These are phyloP conservation scores for Saccostrea echinata DNA, from an alignment of 1,140 invertebrate genomes.

Conservation along the genomic window DNA sequence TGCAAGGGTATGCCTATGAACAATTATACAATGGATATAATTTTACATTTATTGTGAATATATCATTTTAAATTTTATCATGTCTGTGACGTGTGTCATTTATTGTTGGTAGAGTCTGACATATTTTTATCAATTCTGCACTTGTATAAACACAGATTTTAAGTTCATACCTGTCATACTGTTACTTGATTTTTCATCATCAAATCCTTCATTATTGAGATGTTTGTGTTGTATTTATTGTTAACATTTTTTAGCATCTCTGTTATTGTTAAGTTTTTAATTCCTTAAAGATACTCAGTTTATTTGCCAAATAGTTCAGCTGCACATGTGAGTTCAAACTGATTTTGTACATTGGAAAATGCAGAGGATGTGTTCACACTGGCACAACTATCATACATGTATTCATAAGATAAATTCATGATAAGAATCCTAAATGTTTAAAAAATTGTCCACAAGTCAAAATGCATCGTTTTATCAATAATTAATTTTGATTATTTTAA, in stretches of 20 bases:
- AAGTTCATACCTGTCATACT: background rate
- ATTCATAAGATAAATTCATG: no score
- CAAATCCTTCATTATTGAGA: background rate
- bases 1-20: no score
- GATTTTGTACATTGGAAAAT: background rate
- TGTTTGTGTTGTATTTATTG: background rate
- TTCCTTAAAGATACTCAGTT: conserved; percentile 6
- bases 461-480: no score
- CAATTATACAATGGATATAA: background rate
- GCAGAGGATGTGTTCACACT: background rate
- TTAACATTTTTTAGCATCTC: conserved; percentile 13
- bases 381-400: no score
- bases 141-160: background rate
- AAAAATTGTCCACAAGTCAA: no score
- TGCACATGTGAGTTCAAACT: background rate
- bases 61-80: background rate
- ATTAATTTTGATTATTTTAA: background rate
- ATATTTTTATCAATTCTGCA: background rate
- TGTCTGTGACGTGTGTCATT: background rate
- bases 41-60: background rate
- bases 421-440: no score
- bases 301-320: conserved; percentile 2
- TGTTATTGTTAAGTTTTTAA: conserved; percentile 21
- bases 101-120: background rate
- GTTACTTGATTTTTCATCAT: background rate